A percentile compares a stretch with the other conserved stretches of the same genome.
These are phyloP conservation scores for Adoxophyes honmai DNA, from an alignment of 1,140 invertebrate species.

Conservation along the genomic window DNA sequence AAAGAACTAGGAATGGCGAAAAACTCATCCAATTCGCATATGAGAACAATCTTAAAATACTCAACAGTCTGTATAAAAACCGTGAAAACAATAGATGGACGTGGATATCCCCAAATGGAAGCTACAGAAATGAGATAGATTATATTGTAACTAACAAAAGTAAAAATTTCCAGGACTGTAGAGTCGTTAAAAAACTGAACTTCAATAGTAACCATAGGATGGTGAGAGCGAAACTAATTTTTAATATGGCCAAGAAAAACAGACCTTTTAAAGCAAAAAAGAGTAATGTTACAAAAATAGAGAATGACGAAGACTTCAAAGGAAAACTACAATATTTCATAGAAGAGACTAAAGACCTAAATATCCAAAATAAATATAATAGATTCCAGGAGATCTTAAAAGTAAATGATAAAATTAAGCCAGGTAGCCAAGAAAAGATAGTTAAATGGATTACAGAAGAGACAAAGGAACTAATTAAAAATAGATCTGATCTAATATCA, in stretches of 20 bases:
- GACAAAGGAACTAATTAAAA: too few species aligned
- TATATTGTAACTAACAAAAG: slow-evolving; percentile 37
- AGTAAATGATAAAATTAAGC: too few species aligned
- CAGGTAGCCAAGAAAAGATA: too few species aligned
- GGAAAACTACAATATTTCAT: neutral
- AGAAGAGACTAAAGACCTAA: neutral
- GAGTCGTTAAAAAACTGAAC: slow-evolving; percentile 35
- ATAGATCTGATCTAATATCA: too few species aligned
- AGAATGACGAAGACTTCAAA: neutral
- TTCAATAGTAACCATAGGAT: slow-evolving; percentile 42
- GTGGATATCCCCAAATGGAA: slow-evolving; percentile 38
- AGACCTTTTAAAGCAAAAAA: slow-evolving; percentile 27
- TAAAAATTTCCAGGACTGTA: slow-evolving; percentile 25
- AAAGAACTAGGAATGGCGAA: slow-evolving; percentile 21
- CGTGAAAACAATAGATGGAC: slow-evolving; percentile 20
- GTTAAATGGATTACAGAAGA: too few species aligned
- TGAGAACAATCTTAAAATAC: slow-evolving; percentile 24
- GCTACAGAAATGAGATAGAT: slow-evolving; percentile 39
- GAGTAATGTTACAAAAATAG: slow-evolving; percentile 11
- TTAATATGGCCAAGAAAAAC: slow-evolving; percentile 20
- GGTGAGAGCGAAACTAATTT: slow-evolving; percentile 31
- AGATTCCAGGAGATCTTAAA: too few species aligned
- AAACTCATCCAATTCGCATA: slow-evolving; percentile 23
- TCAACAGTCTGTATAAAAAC: slow-evolving; percentile 21
- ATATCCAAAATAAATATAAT: neutral